Evolutionary conservation across 1,140 invertebrate species (phyloP), one percentile per base, ranked within the genome.

Genomic region (Tetranychus urticae): DNA sequence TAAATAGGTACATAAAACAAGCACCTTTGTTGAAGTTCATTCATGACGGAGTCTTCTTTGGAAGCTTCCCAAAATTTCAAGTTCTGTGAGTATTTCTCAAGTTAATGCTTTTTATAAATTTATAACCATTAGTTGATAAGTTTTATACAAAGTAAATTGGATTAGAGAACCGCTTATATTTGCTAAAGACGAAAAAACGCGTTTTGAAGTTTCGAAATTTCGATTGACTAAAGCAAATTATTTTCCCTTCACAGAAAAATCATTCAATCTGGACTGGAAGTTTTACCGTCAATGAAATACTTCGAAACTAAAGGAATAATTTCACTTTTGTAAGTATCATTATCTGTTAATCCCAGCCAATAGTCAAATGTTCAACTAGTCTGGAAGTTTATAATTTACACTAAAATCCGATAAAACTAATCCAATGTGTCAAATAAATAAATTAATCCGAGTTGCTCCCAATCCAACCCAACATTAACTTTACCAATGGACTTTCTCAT

Each of bases 321-420:
- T 60, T 72, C 77, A 67, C 77, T 77, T 66, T 69, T 80, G 79
- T 80, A 71, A 78, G 77, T 77, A 65, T 60, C 55, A 6, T 13
- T 13, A 12, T 62, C 54, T 34, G 12, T 56, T 56, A n/a, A 56
- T 34, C 34, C 14, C 33, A 4, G 33, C 34, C 12, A n/a, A n/a
- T 13, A 33, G 23, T 55, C 33, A 33, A 23, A 55, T 55, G 14
- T 35, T 13, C 14, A 35, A 23, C 3, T 48, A 47, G 50, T 47
- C 2, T 3, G 46, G 13, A 2, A 14, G 7, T 47, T n/a, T n/a
- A 14, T 8, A 14, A 12, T 47, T 8, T 47, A 12, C 23, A 2
- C 46, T 8, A 47, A n/a, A 47, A 8, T 47, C 7, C 23, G 2
- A 14, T 3, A 14, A n/a, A 3, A 14, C 46, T 47, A 46, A 14